Percentiles rank a stretch among this genome's conserved stretches.
phyloP scores from a whole-genome alignment of 2,888 invertebrate genomes.

The Rhaphigaster nebulosa region DNA sequence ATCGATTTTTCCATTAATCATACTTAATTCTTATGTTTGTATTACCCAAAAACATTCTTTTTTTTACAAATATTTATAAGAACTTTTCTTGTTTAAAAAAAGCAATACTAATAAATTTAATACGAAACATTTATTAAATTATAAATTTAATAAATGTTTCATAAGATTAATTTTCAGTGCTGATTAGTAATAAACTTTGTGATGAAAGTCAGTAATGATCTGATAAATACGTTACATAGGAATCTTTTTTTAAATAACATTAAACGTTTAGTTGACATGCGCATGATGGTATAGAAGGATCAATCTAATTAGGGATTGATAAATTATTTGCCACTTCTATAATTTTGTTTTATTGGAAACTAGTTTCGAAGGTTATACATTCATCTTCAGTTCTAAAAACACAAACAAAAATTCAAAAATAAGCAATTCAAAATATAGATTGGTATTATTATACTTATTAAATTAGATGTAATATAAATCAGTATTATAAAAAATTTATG shows the following conservation, averaged over 20 bases:
- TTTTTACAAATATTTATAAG: not conserved
- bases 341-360: too few relatives aligned
- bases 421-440: too few relatives aligned
- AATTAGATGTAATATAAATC: too few relatives aligned
- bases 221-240: not conserved
- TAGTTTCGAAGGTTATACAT: too few relatives aligned
- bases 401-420: too few relatives aligned
- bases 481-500: too few relatives aligned
- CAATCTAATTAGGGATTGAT: too few relatives aligned
- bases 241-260: not conserved
- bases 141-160: not conserved
- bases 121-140: not conserved
- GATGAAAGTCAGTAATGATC: not conserved
- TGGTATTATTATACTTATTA: too few relatives aligned
- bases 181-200: not conserved
- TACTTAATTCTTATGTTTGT: not conserved
- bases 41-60: not conserved
- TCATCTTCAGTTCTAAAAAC: too few relatives aligned
- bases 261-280: too few relatives aligned
- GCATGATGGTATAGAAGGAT: too few relatives aligned
- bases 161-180: not conserved
- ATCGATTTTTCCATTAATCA: not conserved
- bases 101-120: not conserved
- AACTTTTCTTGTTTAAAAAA: not conserved
- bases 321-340: too few relatives aligned